Evolutionary conservation across 2,113 vertebrate genomes (phyloP).

Genomic region (Pampusana beccarii): DNA sequence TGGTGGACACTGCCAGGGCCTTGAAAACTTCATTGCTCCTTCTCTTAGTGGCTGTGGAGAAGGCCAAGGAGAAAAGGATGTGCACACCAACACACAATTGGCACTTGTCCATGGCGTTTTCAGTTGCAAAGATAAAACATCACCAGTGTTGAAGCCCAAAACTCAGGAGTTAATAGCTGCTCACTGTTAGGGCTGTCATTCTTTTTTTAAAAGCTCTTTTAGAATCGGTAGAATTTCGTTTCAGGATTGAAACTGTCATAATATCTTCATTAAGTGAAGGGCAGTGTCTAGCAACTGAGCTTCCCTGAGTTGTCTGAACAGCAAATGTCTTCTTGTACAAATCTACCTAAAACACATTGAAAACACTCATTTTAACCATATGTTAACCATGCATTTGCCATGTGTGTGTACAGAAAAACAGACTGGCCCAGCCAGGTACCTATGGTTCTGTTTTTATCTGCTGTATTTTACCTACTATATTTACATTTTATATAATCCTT

Average conservation of each 20-base stretch:
- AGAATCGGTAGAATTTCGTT: neutral
- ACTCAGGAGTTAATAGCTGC: neutral
- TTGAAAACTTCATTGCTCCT: neutral
- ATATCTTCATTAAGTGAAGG: neutral
- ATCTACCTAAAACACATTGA: neutral
- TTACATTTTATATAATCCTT: neutral
- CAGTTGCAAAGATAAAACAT: neutral
- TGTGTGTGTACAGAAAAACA: neutral
- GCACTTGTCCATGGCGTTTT: neutral
- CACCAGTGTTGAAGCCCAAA: neutral
- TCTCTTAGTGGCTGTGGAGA: neutral
- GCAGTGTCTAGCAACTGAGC: neutral
- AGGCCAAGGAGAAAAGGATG: neutral
- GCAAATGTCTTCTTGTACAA: neutral
- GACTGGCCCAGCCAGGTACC: neutral
- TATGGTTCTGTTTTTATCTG: neutral
- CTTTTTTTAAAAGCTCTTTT: neutral
- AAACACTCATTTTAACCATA: neutral
- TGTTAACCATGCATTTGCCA: neutral
- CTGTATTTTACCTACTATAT: neutral
- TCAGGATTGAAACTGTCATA: neutral
- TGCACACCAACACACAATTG: neutral
- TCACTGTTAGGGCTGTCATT: neutral
- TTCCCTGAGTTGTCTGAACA: slow-evolving; percentile 11
- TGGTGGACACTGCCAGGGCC: neutral